Conservation (phyloP, 2,888 invertebrate species). For the Diaprepes abbreviatus region DNA sequence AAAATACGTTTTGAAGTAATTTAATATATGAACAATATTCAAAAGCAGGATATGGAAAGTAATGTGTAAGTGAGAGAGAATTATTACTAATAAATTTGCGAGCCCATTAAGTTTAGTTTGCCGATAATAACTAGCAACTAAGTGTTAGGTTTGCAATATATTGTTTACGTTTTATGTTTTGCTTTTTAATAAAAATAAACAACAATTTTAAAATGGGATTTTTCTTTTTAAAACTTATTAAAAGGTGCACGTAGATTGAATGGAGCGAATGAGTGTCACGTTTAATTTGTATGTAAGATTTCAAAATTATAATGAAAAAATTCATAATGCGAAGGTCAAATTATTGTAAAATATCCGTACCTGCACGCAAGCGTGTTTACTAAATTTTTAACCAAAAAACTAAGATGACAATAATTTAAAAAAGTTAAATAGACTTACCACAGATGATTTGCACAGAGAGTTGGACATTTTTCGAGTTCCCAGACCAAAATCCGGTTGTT, state of each 20-base stretch:
- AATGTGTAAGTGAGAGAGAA: not conserved
- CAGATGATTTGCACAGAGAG: conserved; percentile 58
- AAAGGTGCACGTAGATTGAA: not conserved
- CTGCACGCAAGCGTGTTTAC: conserved; percentile 23
- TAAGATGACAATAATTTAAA: conserved; percentile 19
- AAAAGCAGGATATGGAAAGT: not conserved
- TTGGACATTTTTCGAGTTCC: conserved; percentile 52
- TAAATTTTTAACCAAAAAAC: conserved; percentile 4
- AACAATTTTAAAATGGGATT: not conserved
- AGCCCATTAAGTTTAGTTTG: conserved; percentile 17
- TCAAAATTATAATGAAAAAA: conserved; percentile 23
- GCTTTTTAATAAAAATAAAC: not conserved
- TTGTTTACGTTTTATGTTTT: conserved; percentile 13
- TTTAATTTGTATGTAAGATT: conserved; percentile 18
- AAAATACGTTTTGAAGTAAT: too few species aligned
- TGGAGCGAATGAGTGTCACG: not conserved
- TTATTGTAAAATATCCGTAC: conserved; percentile 28
- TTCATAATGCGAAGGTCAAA: conserved; percentile 32
- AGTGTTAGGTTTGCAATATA: conserved; percentile 15
- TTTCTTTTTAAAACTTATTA: not conserved
- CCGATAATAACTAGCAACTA: conserved; percentile 1
- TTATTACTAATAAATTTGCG: conserved; percentile 7
- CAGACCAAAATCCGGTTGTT: conserved; percentile 28
- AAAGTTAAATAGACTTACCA: conserved; percentile 72
- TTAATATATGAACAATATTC: too few species aligned